These are phyloP conservation scores for Hoplias malabaricus DNA, from an alignment of 2,113 vertebrate genomes.

Conservation along the genomic window DNA sequence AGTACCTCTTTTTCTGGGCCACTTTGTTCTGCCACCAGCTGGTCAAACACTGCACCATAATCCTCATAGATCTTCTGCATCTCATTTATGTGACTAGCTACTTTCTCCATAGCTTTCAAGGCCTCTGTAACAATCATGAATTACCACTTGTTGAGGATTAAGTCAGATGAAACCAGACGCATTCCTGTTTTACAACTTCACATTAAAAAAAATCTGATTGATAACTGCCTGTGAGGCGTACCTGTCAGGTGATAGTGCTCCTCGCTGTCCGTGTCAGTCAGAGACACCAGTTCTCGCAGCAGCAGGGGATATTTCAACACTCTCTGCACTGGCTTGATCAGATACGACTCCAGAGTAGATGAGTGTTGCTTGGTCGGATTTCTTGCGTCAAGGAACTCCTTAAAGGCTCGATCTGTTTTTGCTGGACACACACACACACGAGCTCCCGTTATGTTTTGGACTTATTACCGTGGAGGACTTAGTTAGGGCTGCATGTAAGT, in stretches of 20 bases:
- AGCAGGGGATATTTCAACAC: slow-evolving; percentile 96
- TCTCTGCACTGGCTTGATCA: slow-evolving; percentile 97
- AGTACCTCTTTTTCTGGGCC: slow-evolving; percentile 88
- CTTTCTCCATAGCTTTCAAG: slow-evolving; percentile 96
- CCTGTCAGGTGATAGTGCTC: slow-evolving; percentile 96
- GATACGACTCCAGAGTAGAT: slow-evolving; percentile 93
- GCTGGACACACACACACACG: slow-evolving; percentile 67
- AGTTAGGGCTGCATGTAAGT: neutral
- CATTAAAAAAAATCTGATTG: neutral
- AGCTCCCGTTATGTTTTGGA: neutral
- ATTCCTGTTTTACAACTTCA: neutral
- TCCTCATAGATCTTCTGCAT: slow-evolving; percentile 99
- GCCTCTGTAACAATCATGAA: slow-evolving; percentile 79
- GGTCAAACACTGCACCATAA: slow-evolving; percentile 93
- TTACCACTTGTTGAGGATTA: neutral
- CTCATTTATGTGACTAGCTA: slow-evolving; percentile 98
- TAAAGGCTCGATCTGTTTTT: slow-evolving; percentile 92
- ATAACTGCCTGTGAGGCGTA: slow-evolving; percentile 52
- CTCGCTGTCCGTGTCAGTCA: slow-evolving; percentile 91
- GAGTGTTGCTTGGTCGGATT: slow-evolving; percentile 97
- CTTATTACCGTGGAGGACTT: neutral
- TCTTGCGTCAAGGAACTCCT: slow-evolving; percentile 87
- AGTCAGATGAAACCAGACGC: neutral
- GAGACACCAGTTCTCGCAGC: slow-evolving; percentile 91
- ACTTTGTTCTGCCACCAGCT: slow-evolving; percentile 91